Evolutionary conservation across 2,113 vertebrate species (phyloP).

Genomic region (Peucedramus taeniatus): DNA sequence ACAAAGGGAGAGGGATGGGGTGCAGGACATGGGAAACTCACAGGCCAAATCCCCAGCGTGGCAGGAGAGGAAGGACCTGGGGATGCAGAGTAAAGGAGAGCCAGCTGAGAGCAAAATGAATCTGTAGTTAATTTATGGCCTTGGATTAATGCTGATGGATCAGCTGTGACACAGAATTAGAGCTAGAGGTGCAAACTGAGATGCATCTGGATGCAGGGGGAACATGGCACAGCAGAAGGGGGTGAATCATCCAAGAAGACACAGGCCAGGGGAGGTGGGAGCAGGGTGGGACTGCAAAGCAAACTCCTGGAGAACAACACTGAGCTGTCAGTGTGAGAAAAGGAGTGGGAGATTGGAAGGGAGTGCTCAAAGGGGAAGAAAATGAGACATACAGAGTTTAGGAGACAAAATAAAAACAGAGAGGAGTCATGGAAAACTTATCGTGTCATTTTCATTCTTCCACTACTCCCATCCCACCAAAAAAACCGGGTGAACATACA

Average conservation of each 20-base stretch:
- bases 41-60: rapidly evolving
- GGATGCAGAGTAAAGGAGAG: neutral
- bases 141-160: neutral
- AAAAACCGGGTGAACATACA: neutral
- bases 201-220: neutral
- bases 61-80: neutral
- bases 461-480: neutral
- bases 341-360: neutral
- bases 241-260: neutral
- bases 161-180: neutral
- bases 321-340: neutral
- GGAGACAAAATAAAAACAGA: neutral
- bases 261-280: neutral
- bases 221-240: neutral
- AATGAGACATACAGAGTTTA: neutral
- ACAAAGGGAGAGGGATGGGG: neutral
- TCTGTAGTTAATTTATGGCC: neutral
- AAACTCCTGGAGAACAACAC: neutral
- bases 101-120: neutral
- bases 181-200: neutral
- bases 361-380: neutral
- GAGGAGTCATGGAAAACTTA: neutral
- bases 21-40: neutral
- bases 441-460: neutral
- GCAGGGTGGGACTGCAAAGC: neutral